These are phyloP conservation scores for Pentamera pediparva DNA, from an alignment of 53 echinoderm and acorn worm genomes.

Conservation along the genomic window DNA sequence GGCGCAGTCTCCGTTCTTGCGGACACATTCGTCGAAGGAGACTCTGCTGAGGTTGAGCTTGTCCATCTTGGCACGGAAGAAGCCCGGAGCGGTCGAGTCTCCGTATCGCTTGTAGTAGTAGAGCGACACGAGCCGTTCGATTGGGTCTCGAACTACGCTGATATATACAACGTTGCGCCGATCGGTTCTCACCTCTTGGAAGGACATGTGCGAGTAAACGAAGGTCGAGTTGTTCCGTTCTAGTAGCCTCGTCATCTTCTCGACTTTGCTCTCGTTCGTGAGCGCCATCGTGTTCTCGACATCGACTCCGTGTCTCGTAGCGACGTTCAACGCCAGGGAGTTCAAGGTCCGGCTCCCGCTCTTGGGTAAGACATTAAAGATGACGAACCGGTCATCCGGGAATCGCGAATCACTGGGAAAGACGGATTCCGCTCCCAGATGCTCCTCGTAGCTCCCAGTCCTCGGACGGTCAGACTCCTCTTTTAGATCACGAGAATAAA, in stretches of 20 bases:
- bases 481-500: not conserved
- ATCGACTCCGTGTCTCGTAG: not conserved
- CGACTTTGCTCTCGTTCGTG: not conserved
- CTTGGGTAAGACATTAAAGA: conserved; percentile 17
- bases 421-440: not conserved
- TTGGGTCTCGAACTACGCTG: conserved; percentile 14
- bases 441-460: not conserved
- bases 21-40: conserved; percentile 13
- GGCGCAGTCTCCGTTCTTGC: not conserved
- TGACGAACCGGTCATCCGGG: not conserved
- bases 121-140: conserved; percentile 10
- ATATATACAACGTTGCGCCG: not conserved
- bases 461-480: not conserved
- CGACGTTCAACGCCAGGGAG: conserved; percentile 11
- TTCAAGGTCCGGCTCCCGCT: conserved; percentile 19
- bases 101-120: conserved; percentile 24
- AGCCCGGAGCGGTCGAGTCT: conserved; percentile 14
- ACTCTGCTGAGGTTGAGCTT: conserved; percentile 4
- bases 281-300: conserved; percentile 20
- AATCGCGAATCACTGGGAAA: not conserved
- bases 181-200: not conserved
- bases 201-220: conserved; percentile 17
- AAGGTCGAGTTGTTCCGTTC: not conserved
- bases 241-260: not conserved
- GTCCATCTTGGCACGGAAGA: conserved; percentile 7